phyloP scores from a whole-genome alignment of 2,888 invertebrate species.

The Arctia plantaginis region DNA sequence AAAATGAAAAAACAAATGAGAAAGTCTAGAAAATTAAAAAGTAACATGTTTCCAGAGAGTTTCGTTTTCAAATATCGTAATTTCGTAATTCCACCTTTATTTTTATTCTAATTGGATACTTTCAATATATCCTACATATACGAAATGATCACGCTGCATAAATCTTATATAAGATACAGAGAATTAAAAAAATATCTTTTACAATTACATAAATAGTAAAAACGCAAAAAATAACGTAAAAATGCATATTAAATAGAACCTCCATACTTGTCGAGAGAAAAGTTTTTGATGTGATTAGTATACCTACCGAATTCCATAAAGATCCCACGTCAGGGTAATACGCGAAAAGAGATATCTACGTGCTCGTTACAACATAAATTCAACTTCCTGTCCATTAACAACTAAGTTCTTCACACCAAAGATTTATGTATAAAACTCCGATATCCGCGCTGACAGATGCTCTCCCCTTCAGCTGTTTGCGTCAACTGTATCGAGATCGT shows the following conservation, averaged over 20 bases:
- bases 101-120: not conserved
- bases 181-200: too few relatives aligned
- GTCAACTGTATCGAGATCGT: conserved; percentile 25
- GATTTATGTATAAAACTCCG: conserved; percentile 5
- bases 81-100: not conserved
- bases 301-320: not conserved
- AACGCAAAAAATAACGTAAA: not conserved
- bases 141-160: not conserved
- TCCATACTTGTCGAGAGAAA: not conserved
- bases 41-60: too few relatives aligned
- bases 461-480: conserved; percentile 28
- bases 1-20: not conserved
- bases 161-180: not conserved
- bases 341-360: not conserved
- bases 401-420: not conserved
- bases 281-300: not conserved
- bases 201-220: too few relatives aligned
- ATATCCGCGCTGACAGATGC: conserved; percentile 35
- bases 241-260: too few relatives aligned
- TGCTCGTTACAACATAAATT: not conserved
- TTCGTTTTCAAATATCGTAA: not conserved
- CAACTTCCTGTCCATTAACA: not conserved
- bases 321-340: not conserved
- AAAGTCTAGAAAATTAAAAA: not conserved
- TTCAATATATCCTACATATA: not conserved